phyloP scores from a whole-genome alignment of 2,888 invertebrate species.

The Tetanocera ferruginea region DNA sequence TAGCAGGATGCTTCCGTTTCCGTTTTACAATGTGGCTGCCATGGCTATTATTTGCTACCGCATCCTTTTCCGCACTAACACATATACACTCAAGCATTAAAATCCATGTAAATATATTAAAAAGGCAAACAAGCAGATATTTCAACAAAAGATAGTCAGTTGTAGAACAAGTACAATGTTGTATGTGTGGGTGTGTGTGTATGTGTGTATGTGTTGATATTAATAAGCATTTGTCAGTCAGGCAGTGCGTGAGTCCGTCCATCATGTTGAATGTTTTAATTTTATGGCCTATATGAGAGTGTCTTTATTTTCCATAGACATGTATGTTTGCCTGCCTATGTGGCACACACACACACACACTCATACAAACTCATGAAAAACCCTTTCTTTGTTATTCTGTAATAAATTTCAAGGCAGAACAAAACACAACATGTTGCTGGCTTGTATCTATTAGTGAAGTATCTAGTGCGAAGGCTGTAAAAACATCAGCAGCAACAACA shows the following conservation, averaged over 20 bases:
- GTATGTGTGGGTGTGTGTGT: not conserved
- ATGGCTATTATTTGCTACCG: conserved; percentile 26
- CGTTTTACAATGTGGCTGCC: conserved; percentile 19
- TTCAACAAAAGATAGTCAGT: not conserved
- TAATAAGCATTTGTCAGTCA: not conserved
- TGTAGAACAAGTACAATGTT: not conserved
- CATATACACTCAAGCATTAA: not conserved
- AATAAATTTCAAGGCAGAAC: not conserved
- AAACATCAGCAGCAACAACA: not conserved
- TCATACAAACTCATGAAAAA: not conserved
- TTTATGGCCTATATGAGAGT: not conserved
- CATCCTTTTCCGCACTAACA: conserved; percentile 18
- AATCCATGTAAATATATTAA: not conserved
- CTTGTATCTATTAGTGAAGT: no score
- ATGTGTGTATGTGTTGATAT: not conserved
- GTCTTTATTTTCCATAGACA: not conserved
- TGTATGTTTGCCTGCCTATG: not conserved
- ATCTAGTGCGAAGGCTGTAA: no score
- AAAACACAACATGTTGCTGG: not conserved
- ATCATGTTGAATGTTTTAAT: not conserved
- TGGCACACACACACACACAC: not conserved
- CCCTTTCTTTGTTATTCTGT: not conserved
- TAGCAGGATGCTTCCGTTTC: conserved; percentile 23
- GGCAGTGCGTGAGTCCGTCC: not conserved
- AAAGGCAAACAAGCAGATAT: not conserved